Evolutionary conservation across 2,113 vertebrate genomes (phyloP).

Genomic region (Eublepharis macularius): DNA sequence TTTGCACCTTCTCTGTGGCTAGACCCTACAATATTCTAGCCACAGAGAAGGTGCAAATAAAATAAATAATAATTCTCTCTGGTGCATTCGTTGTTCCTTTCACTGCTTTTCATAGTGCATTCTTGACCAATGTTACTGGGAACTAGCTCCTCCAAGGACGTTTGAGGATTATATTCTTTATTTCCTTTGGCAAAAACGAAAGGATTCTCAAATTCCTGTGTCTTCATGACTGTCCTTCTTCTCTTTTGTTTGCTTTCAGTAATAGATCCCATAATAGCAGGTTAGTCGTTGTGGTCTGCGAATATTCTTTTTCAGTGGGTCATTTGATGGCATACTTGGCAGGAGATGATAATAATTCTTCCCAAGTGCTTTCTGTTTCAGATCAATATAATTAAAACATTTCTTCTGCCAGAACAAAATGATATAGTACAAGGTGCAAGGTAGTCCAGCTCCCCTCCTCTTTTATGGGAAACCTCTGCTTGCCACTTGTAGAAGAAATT

Average conservation of each 20-base stretch:
- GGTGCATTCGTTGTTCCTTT: background rate
- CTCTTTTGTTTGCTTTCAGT: conserved; percentile 9
- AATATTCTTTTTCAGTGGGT: conserved; percentile 24
- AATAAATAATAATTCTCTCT: no score
- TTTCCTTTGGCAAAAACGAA: background rate
- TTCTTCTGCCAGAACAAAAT: conserved; percentile 22
- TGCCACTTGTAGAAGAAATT: background rate
- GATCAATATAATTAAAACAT: conserved; percentile 47
- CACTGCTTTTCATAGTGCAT: background rate
- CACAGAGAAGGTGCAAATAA: no score
- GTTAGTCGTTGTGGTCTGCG: conserved; percentile 23
- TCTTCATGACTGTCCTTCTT: background rate
- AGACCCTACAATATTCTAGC: background rate
- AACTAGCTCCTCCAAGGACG: background rate
- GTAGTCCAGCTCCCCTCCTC: background rate
- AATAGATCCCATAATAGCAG: conserved; percentile 31
- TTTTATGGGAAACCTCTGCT: background rate
- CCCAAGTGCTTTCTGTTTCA: conserved; percentile 35
- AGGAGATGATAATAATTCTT: background rate
- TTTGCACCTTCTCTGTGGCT: background rate
- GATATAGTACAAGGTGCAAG: background rate
- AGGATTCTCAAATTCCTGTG: background rate
- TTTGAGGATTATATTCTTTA: background rate
- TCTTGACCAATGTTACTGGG: background rate
- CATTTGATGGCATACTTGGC: conserved; percentile 54